Evolutionary conservation across 2,113 vertebrate genomes (phyloP), one percentile per base, ranked within the genome.

Genomic region (Platycercus adscitus): DNA sequence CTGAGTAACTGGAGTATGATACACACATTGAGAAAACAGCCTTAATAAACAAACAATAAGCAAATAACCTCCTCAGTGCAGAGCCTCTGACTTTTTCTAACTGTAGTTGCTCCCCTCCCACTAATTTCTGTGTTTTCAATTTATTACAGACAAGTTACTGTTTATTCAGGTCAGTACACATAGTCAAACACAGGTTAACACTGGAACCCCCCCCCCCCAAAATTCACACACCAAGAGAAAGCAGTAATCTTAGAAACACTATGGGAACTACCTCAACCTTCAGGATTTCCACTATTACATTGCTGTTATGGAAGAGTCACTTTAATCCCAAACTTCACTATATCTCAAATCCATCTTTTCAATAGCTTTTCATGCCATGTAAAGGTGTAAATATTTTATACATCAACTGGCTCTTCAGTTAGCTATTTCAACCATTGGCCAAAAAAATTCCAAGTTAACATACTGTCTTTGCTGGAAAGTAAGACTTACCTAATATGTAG

Each of bases 401-500:
- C 5, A 63, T 18, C 11, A 53, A 63, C 7, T 29, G 25, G 15
- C n/a, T 91, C 41, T 66, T 73, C 35, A 70, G 25, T 78, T 75
- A 28, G 12, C 15, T 47, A 49, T 52, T 85, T 69, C n/a, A 76
- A 29, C 4, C 26, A 29, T 1, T 50, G 28, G 55, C 7, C 10
- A 66, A 20, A 61, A 56, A 89, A 37, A 52, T 5, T 78, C 31
- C 7, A 7, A 58, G 33, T 41, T 75, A 55, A 24, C 19, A n/a
- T 6, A 20, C 4, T 50, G 25, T 50, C 66, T 87, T 56, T 17
- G 13, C 16, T 46, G 24, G 76, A 10, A 53, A 56, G 8, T 8
- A 49, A 56, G 23, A 89, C 99, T 99, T 98, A 99, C 99, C 99
- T 98, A 98, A 96, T 91, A 99, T 98, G 97, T 98, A 99, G 97